phyloP scores from a whole-genome alignment of 1,140 invertebrate species.

The Brachionus manjavacas region DNA sequence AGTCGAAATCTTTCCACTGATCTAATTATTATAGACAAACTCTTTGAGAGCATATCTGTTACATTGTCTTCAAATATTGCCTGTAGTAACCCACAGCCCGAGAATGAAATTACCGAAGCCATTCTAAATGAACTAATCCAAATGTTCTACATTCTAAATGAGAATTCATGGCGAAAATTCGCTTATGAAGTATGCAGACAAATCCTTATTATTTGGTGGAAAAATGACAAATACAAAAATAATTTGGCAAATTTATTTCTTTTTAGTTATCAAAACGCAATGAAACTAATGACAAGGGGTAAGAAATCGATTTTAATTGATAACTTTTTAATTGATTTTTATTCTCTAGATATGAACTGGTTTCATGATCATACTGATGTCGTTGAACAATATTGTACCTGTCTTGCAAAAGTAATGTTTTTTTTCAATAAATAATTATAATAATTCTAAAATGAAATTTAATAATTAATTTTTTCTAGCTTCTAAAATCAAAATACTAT shows the following conservation, averaged over 20 bases:
- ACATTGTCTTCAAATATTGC: constrained; percentile 32
- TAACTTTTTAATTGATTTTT: neutral
- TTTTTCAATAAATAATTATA: neutral
- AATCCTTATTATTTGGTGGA: constrained; percentile 42
- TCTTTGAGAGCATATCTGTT: constrained; percentile 37
- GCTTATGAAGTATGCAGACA: constrained; percentile 39
- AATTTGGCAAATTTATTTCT: constrained; percentile 3
- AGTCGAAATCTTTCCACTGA: constrained; percentile 27
- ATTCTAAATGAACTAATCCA: constrained; percentile 25
- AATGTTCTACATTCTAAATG: constrained; percentile 41
- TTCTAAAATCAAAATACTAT: constrained; percentile 40
- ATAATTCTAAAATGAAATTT: neutral
- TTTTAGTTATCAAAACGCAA: constrained; percentile 1
- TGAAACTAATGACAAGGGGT: constrained; percentile 33
- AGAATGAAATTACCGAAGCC: constrained; percentile 8
- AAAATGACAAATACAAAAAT: constrained; percentile 11
- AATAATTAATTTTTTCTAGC: neutral
- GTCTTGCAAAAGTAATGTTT: neutral
- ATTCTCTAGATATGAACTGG: constrained; percentile 32
- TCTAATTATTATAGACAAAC: constrained; percentile 37
- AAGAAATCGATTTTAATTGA: neutral
- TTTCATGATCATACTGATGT: constrained; percentile 42
- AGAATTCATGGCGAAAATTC: constrained; percentile 28
- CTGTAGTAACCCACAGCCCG: neutral
- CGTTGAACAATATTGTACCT: constrained; percentile 39